A percentile compares a stretch with the other conserved stretches of the same genome.
Conservation (phyloP, 2,888 invertebrate species). For the Hypomecis atomaria region DNA sequence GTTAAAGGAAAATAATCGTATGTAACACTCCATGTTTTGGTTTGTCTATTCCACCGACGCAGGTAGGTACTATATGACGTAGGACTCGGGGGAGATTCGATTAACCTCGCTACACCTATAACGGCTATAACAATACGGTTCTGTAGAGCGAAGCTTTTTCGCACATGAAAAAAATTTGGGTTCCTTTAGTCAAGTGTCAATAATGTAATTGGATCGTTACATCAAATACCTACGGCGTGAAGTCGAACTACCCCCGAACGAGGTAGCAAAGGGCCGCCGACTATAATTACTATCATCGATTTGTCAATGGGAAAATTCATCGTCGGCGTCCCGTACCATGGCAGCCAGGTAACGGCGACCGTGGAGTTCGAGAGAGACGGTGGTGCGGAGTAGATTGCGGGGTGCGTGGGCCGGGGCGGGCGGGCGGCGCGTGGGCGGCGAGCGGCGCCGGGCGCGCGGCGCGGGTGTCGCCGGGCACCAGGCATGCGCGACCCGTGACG, state of each 20-base stretch:
- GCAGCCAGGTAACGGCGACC: conserved; percentile 10
- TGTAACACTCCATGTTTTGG: too few relatives aligned
- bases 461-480: conserved; percentile 33
- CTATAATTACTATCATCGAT: conserved; percentile 59
- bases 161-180: too few relatives aligned
- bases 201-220: too few relatives aligned
- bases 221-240: too few relatives aligned
- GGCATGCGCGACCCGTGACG: conserved; percentile 72
- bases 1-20: too few relatives aligned
- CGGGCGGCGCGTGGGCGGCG: conserved; percentile 51
- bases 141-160: too few relatives aligned
- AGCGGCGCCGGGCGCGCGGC: not conserved
- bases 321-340: conserved; percentile 15
- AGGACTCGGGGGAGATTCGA: too few relatives aligned
- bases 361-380: not conserved
- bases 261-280: conserved; percentile 17
- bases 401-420: not conserved
- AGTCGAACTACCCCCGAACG: not conserved
- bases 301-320: conserved; percentile 67
- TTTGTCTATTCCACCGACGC: too few relatives aligned
- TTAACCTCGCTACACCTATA: too few relatives aligned
- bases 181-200: too few relatives aligned
- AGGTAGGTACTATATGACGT: too few relatives aligned
- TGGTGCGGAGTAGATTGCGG: conserved; percentile 1
- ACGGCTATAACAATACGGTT: too few relatives aligned